Evolutionary conservation across 2,888 invertebrate genomes (phyloP).

Genomic region (Aphrophora alni): DNA sequence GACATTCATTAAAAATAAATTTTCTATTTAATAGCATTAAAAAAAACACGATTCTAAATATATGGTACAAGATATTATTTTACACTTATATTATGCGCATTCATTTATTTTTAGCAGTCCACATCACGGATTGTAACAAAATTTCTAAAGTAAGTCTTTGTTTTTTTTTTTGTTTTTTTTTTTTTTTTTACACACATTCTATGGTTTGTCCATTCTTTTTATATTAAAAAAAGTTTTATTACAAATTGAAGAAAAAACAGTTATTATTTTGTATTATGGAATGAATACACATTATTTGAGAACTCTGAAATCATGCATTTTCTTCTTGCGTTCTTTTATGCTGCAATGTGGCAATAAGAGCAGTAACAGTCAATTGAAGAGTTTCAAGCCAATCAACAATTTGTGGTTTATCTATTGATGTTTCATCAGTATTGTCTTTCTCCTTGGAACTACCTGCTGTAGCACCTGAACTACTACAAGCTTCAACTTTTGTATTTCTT

Average conservation of each 20-base stretch:
- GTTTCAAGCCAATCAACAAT: conserved; percentile 31
- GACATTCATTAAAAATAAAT: background rate
- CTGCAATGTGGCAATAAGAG: conserved; percentile 31
- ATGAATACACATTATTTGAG: conserved; percentile 17
- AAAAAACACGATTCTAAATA: background rate
- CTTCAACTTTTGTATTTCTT: background rate
- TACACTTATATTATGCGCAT: background rate
- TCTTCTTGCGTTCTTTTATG: conserved; percentile 36
- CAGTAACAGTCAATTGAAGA: conserved; percentile 27
- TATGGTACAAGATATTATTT: background rate
- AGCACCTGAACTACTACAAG: background rate
- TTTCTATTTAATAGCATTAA: background rate
- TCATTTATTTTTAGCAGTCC: background rate
- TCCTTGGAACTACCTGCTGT: conserved; percentile 34
- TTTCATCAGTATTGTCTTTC: background rate
- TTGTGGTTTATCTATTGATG: conserved; percentile 2
- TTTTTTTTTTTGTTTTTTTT: no score
- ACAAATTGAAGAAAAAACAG: background rate
- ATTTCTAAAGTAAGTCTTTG: background rate
- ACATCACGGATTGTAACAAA: background rate
- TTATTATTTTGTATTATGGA: background rate
- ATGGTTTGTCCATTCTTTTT: background rate
- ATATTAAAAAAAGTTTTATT: conserved; percentile 15
- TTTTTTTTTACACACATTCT: background rate
- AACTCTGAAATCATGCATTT: background rate